A percentile compares a stretch with the other conserved stretches of the same genome.
Evolutionary conservation across 2,113 vertebrate species (phyloP).

Genomic region (Antigone vipio): DNA sequence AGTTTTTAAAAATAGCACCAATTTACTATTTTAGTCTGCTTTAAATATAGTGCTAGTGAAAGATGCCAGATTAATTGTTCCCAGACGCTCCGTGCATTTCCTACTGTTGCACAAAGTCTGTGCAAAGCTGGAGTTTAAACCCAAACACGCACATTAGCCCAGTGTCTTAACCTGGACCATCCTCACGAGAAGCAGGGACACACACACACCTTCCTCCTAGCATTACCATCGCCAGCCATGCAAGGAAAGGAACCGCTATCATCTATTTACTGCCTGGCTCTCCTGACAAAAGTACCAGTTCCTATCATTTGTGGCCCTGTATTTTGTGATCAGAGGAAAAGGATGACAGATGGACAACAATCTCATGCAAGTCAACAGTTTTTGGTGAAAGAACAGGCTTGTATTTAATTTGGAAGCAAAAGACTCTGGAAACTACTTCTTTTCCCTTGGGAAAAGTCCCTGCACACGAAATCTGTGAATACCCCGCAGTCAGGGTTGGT

Average conservation of each 20-base stretch:
- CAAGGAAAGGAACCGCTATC: not conserved
- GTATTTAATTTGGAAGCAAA: not conserved
- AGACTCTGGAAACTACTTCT: not conserved
- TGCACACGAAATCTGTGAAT: not conserved
- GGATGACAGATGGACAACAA: not conserved
- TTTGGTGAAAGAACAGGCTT: not conserved
- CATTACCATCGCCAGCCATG: not conserved
- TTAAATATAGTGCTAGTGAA: not conserved
- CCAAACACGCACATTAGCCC: not conserved
- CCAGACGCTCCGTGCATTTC: not conserved
- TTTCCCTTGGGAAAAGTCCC: constrained; percentile 4
- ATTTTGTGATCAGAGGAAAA: not conserved
- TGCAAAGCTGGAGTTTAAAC: not conserved
- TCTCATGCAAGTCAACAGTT: not conserved
- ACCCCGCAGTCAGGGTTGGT: not conserved
- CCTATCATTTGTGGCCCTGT: not conserved
- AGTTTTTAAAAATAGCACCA: not conserved
- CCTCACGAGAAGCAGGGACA: not conserved
- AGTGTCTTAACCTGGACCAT: not conserved
- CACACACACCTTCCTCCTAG: not conserved
- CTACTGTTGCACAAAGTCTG: not conserved
- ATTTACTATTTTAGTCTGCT: not conserved
- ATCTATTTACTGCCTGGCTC: not conserved
- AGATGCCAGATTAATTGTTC: not conserved
- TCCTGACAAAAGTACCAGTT: not conserved